Percentiles rank a stretch among this genome's conserved stretches.
These are phyloP conservation scores for Oncorhynchus masou DNA, from an alignment of 2,113 vertebrate species.

Conservation along the genomic window DNA sequence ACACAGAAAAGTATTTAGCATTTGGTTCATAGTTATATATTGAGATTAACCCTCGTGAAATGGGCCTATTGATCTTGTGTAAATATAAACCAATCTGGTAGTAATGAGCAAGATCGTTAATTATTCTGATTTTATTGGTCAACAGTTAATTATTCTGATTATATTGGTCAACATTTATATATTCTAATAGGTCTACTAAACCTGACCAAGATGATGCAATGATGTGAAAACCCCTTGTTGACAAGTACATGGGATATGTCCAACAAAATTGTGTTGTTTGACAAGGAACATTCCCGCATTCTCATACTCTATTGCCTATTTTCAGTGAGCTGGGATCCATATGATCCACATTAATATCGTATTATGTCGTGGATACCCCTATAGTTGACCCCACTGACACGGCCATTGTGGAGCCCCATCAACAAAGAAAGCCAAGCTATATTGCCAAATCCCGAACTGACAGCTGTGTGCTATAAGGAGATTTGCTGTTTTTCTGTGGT, in stretches of 20 bases:
- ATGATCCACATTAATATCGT: not conserved
- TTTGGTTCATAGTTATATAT: not conserved
- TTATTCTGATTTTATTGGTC: no score
- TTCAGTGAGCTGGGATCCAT: not conserved
- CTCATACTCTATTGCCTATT: not conserved
- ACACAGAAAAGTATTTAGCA: not conserved
- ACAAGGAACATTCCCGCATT: not conserved
- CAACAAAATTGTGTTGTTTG: not conserved
- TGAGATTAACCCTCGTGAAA: not conserved
- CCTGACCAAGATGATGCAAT: no score
- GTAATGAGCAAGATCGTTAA: no score
- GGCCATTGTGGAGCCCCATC: not conserved
- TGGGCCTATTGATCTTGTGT: no score
- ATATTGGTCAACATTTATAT: no score
- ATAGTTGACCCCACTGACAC: not conserved
- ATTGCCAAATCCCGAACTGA: slow-evolving; percentile 7
- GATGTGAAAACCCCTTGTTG: no score
- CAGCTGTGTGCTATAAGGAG: slow-evolving; percentile 60
- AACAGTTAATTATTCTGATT: no score
- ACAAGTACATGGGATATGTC: not conserved
- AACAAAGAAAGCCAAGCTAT: not conserved
- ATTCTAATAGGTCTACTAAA: no score
- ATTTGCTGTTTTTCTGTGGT: not conserved
- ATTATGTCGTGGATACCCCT: not conserved
- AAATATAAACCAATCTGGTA: no score